Evolutionary conservation across 2,797 vertebrate genomes (phyloP).

Genomic region (Fistularia tabacaria): DNA sequence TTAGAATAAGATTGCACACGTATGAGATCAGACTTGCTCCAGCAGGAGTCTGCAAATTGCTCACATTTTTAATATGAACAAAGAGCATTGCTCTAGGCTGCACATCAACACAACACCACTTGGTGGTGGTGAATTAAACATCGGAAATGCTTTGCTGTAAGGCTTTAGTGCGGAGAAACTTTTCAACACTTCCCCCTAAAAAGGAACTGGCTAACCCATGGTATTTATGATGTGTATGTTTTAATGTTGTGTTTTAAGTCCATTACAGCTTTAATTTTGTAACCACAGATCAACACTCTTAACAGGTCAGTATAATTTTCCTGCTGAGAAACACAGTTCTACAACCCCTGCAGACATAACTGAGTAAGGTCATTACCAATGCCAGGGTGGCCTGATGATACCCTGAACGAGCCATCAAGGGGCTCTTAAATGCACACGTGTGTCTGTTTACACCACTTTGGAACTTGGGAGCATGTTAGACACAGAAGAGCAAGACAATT

Average conservation of each 20-base stretch:
- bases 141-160: conserved; percentile 3
- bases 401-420: conserved; percentile 57
- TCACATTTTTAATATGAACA: conserved; percentile 2
- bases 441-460: conserved; percentile 9
- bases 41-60: conserved; percentile 1
- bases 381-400: conserved; percentile 53
- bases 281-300: no score
- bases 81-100: neutral
- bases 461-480: conserved; percentile 53
- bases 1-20: neutral
- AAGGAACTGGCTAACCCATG: neutral
- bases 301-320: conserved; percentile 4
- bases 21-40: conserved; percentile 4
- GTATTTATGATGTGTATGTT: neutral
- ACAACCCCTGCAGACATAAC: conserved; percentile 21
- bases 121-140: no score
- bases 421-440: conserved; percentile 47
- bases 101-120: conserved; percentile 1
- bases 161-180: conserved; percentile 9
- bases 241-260: no score
- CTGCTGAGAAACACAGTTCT: conserved; percentile 31
- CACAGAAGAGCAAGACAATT: conserved; percentile 64
- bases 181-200: conserved; percentile 1
- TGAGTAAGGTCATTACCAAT: conserved; percentile 47
- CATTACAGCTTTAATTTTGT: no score